phyloP scores from a whole-genome alignment of 2,113 vertebrate genomes.

The Scopus umbretta region DNA sequence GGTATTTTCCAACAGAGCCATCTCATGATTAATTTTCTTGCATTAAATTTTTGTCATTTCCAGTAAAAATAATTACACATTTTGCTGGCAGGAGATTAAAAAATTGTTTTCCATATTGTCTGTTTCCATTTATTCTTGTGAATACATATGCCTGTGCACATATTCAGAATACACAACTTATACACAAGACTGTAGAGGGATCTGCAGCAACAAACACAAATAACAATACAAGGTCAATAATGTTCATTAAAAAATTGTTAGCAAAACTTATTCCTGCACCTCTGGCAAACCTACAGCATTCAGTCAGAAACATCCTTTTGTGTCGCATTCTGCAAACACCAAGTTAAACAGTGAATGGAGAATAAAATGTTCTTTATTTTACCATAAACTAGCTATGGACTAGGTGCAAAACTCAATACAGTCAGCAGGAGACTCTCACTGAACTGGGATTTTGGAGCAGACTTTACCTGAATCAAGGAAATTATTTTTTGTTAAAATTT shows the following conservation, averaged over 20 bases:
- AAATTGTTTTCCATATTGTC: neutral
- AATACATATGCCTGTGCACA: accelerated
- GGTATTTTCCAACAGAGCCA: neutral
- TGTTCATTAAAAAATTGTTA: neutral
- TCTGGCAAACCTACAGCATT: neutral
- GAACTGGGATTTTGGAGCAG: neutral
- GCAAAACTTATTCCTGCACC: neutral
- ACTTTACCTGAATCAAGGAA: neutral
- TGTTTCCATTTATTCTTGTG: neutral
- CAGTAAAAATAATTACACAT: neutral
- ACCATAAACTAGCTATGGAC: neutral
- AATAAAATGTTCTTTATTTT: neutral
- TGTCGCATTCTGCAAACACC: neutral
- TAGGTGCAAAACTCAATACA: neutral
- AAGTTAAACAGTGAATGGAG: neutral
- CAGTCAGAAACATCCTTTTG: neutral
- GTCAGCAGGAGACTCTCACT: neutral
- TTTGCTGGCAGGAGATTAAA: neutral
- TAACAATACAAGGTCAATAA: neutral
- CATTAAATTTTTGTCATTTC: neutral
- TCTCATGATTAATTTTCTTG: neutral
- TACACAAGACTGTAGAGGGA: neutral
- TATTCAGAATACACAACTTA: neutral
- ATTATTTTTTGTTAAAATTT: neutral
- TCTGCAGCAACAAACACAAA: neutral